Evolutionary conservation across 1,140 invertebrate species (phyloP), one percentile per base, ranked within the genome.

Genomic region (Heliconius hermathena): DNA sequence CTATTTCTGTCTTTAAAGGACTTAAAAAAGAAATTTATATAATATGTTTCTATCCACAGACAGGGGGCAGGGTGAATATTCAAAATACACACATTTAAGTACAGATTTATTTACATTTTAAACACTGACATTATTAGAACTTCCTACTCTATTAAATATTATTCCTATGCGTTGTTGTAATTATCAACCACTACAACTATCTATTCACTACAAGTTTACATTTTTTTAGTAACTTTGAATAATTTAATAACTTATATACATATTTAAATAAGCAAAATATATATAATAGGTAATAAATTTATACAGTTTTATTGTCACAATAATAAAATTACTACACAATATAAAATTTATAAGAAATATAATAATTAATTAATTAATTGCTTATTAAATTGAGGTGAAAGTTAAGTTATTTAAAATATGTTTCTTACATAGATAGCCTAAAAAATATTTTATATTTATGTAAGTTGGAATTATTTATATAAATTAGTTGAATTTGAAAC

Each of bases 281-380:
- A 76, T 71, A 76, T 76, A 29, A 38, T 71, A 76, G n/a, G 60
- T 38, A 76, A 70, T 76, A 49, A 26, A 74, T 71, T 76, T 84
- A 84, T 76, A 81, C 38, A 85, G 76, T 83, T 83, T 85, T 85
- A 85, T 85, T 85, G 84, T 85, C 84, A 81, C 80, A 83, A 79
- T 84, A 80, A 80, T 76, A 18, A 76, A 66, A 76, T 16, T 46
- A 41, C 60, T 66, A 66, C 9, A 29, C n/a, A 29, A 66, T 26
- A 13, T 66, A 66, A 66, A 66, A 66, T 66, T 66, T 66, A 29
- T 66, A 66, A 66, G 60, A 66, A 66, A 66, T 66, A 66, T 66
- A 29, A 66, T 60, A 60, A 11, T 60, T 52, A 60, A 60, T 57
- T 57, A 57, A 57, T 60, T 60, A 60, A 60, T 60, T 60, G 54